Evolutionary conservation across 1,140 invertebrate species (phyloP).

Genomic region (Adoxophyes honmai): DNA sequence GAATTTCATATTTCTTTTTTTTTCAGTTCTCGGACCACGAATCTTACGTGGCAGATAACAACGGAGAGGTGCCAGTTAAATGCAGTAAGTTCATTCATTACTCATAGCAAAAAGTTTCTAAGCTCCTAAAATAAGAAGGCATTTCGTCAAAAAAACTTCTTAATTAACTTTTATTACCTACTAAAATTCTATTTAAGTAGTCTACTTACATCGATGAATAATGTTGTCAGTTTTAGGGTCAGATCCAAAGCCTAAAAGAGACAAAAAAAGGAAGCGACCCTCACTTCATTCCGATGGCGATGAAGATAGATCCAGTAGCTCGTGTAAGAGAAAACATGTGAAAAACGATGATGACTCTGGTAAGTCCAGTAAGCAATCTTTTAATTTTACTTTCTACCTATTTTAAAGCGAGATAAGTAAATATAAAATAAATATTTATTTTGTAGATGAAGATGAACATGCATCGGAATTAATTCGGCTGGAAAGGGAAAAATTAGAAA

Average conservation of each 20-base stretch:
- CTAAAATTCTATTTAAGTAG: too few relatives aligned
- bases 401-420: too few relatives aligned
- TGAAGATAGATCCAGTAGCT: slow-evolving; percentile 17
- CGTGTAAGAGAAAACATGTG: slow-evolving; percentile 21
- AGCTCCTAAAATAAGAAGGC: too few relatives aligned
- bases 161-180: too few relatives aligned
- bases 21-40: slow-evolving; percentile 31
- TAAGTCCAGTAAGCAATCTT: slow-evolving; percentile 13
- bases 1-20: too few relatives aligned
- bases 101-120: too few relatives aligned
- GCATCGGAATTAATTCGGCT: slow-evolving; percentile 30
- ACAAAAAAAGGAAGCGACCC: slow-evolving; percentile 20
- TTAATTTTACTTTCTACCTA: too few relatives aligned
- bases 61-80: slow-evolving; percentile 21
- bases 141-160: too few relatives aligned
- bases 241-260: not conserved
- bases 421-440: slow-evolving; percentile 4
- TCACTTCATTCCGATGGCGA: slow-evolving; percentile 21
- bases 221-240: not conserved
- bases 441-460: slow-evolving; percentile 33
- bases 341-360: slow-evolving; percentile 22
- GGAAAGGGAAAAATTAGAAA: slow-evolving; percentile 33
- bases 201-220: too few relatives aligned
- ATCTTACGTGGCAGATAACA: slow-evolving; percentile 18
- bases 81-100: slow-evolving; percentile 15